These are phyloP conservation scores for Drosophila buzzatii DNA, from an alignment of 2,888 invertebrate genomes.

Conservation along the genomic window DNA sequence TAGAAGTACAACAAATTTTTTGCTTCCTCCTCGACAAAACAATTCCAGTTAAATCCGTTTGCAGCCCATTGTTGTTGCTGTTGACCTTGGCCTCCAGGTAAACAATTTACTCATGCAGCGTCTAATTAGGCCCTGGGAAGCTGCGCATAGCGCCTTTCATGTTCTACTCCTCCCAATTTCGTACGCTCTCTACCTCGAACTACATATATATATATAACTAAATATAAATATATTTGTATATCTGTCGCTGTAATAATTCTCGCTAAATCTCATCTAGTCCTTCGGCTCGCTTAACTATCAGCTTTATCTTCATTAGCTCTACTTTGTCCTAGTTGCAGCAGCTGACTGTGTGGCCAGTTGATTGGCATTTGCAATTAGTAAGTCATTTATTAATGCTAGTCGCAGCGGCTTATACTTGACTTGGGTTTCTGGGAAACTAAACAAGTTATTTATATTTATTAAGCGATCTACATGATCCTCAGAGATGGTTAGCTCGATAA, in stretches of 20 bases:
- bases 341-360: conserved; percentile 57
- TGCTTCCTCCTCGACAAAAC: conserved; percentile 44
- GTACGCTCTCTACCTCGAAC: background rate
- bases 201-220: background rate
- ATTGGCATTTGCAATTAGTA: conserved; percentile 54
- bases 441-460: conserved; percentile 13
- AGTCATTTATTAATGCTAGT: conserved; percentile 62
- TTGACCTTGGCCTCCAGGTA: conserved; percentile 73
- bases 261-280: conserved; percentile 26
- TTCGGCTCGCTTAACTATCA: conserved; percentile 17
- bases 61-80: conserved; percentile 53
- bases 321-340: conserved; percentile 15
- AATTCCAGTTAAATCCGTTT: conserved; percentile 75
- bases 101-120: conserved; percentile 62
- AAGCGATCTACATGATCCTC: background rate
- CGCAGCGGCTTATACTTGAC: conserved; percentile 26
- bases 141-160: conserved; percentile 54
- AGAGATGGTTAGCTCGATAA: background rate
- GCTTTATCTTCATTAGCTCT: conserved; percentile 68
- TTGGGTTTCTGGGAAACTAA: conserved; percentile 25
- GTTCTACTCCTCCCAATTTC: conserved; percentile 28
- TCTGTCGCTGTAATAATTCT: conserved; percentile 60
- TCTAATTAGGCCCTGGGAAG: conserved; percentile 66
- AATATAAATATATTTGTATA: conserved; percentile 32
- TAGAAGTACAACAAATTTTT: conserved; percentile 21